phyloP scores from a whole-genome alignment of 2,113 vertebrate genomes.

The Falco punctatus region DNA sequence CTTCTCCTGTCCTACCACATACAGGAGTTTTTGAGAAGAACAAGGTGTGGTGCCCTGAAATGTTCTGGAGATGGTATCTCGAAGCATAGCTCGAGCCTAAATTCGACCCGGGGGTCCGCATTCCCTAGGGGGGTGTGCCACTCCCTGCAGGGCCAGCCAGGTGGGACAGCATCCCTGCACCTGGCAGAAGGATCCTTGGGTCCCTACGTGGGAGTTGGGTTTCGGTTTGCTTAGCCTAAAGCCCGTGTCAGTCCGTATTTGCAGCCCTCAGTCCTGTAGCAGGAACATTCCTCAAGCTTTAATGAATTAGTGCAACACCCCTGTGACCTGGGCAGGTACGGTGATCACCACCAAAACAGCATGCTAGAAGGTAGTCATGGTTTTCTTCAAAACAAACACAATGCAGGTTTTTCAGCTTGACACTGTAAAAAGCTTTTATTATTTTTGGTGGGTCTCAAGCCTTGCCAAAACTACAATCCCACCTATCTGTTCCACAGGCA shows the following conservation, averaged over 20 bases:
- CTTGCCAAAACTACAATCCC: too few species aligned
- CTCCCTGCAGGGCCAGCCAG: background rate
- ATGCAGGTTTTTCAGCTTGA: background rate
- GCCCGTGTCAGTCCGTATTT: background rate
- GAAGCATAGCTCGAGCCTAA: background rate
- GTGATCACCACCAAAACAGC: background rate
- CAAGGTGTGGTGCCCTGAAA: background rate
- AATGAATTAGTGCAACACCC: background rate
- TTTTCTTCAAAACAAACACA: background rate
- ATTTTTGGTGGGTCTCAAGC: too few species aligned
- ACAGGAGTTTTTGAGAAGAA: background rate
- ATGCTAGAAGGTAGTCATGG: background rate
- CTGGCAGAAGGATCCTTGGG: background rate
- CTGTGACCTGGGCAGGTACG: background rate
- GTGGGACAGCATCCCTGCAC: background rate
- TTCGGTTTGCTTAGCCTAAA: background rate
- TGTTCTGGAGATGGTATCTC: background rate
- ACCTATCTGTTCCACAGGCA: background rate
- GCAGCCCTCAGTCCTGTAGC: background rate
- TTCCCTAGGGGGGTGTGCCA: background rate
- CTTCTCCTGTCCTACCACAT: background rate
- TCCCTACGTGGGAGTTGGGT: background rate
- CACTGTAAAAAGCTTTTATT: background rate
- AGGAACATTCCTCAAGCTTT: background rate
- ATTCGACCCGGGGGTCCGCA: background rate